Evolutionary conservation across 2,113 vertebrate species (phyloP).

Genomic region (Limnothrissa miodon): DNA sequence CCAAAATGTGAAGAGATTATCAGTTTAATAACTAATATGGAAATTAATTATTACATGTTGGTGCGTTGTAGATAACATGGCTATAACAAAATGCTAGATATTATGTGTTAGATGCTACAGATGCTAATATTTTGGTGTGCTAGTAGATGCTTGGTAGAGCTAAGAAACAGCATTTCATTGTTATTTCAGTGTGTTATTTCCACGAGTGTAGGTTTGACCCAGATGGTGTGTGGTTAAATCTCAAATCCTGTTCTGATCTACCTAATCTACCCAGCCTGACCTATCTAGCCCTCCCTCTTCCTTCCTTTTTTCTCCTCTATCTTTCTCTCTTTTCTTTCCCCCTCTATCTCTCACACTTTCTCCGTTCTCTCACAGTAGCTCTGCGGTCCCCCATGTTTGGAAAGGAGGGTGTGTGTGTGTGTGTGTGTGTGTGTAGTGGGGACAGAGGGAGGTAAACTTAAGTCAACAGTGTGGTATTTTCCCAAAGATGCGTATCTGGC

Average conservation of each 20-base stretch:
- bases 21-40: neutral
- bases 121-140: neutral
- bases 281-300: neutral
- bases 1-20: neutral
- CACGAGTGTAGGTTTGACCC: neutral
- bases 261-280: conserved; percentile 3
- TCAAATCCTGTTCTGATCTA: neutral
- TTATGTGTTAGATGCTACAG: neutral
- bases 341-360: conserved; percentile 38
- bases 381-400: conserved; percentile 23
- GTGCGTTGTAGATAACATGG: no score
- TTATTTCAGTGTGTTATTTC: neutral
- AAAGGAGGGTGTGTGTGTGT: conserved; percentile 25
- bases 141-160: neutral
- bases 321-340: conserved; percentile 39
- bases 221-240: neutral
- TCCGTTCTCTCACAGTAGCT: conserved; percentile 10
- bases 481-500: conserved; percentile 76
- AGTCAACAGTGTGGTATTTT: conserved; percentile 79
- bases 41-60: neutral
- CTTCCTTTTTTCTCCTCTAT: neutral
- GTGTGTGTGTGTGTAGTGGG: conserved; percentile 40
- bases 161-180: neutral
- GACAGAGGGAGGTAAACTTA: conserved; percentile 61
- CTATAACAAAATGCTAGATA: no score